Evolutionary conservation across 2,113 vertebrate species (phyloP), one percentile per base, ranked within the genome.

Genomic region (Mellivora capensis): DNA sequence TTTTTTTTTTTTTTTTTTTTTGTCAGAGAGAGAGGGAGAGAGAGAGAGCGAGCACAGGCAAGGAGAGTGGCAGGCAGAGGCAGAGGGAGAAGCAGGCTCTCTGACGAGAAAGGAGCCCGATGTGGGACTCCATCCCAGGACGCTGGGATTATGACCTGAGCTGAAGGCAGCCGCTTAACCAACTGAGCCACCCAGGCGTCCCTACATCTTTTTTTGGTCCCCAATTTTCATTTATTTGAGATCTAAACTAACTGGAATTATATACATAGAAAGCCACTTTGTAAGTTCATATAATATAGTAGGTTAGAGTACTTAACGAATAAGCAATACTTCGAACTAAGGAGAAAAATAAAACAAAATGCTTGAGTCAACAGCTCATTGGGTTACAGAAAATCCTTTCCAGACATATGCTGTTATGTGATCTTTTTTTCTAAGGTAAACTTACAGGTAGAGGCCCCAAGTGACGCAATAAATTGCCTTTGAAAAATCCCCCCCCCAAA

Each of bases 401-500:
- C 37, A 95, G 79, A 91, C 14, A 74, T 29, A 79, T 27, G 14
- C 4, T 76, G 52, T 69, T 49, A 59, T 67, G 20, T 80, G 20
- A 62, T 20, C 14, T 25, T 77, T 44, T 86, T 57, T n/a, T 9
- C 14, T 64, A 14, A 69, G 29, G 21, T 54, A 95, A 87, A 84
- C 37, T 61, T 69, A 85, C 20, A 85, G 34, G 61, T 39, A 80
- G 7, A 93, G 27, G 31, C 15, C 3, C 9, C 39, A 74, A 82
- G 42, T 93, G 23, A 95, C 15, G 29, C 11, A 47, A 74, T 93
- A 90, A 93, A 96, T 83, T 83, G n/a, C 9, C 42, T 89, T 91
- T 89, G 71, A 88, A 80, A 95, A 80, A 57, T 25, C 5, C 21
- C 52, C n/a, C n/a, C n/a, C n/a, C n/a, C n/a, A 82, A 42, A 54